Evolutionary conservation across 2,113 vertebrate genomes (phyloP), one percentile per base, ranked within the genome.

Genomic region (Spheniscus mendiculus): DNA sequence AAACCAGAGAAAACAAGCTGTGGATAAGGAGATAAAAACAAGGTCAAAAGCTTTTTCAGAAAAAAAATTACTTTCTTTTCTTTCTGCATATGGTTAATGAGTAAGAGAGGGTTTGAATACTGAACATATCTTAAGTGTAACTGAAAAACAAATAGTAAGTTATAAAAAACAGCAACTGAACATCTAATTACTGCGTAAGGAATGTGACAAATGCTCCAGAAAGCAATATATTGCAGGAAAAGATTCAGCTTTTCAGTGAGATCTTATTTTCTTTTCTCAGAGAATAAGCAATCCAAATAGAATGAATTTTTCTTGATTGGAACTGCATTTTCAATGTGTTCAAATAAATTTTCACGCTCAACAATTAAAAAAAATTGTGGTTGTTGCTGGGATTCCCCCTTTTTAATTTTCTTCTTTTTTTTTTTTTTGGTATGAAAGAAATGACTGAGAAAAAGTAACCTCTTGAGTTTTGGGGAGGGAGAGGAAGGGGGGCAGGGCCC

Each of bases 401-500:
- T 25, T 58, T 30, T 30, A 30, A 27, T n/a, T 44, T 20, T 38
- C 80, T 19, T 13, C n/a, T 4, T 8, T 26, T 19, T 15, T 36
- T 71, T 40, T 47, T 62, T 34, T n/a, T n/a, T 44, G 19, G 2
- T 15, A 30, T 77, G 13, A 70, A 84, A 87, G 9, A 83, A 59
- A 71, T 66, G 4, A 18, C 11, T 66, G 23, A 82, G 76, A 61
- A 90, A 29, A 59, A 76, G 9, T 25, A 93, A 12, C 1, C 1
- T 40, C 17, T 30, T 87, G 9, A 71, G 62, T 63, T 87, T 86
- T 29, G 2, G 16, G 25, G 10, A 56, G 9, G 21, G 3, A 58
- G 11, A 72, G 5, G 9, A 81, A 52, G 3, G 4, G 8, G 5
- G 1, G 4, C 13, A 55, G 5, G 12, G 19, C 9, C 5, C 5